Evolutionary conservation across 2,888 invertebrate species (phyloP).

Genomic region (Polymixis lichenea): DNA sequence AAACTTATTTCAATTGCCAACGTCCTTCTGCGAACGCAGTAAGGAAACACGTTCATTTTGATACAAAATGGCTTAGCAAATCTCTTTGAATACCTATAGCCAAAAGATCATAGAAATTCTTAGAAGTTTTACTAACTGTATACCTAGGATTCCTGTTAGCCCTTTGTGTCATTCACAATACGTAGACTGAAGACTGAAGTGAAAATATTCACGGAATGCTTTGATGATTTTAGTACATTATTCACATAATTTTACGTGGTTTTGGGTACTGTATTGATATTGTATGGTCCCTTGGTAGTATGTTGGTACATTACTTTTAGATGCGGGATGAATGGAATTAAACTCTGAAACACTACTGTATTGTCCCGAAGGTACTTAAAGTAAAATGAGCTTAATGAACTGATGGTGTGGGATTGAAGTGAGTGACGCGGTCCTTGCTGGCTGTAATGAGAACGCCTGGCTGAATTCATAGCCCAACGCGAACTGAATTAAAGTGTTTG

Average conservation of each 20-base stretch:
- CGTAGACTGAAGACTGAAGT: slow-evolving; percentile 34
- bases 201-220: slow-evolving; percentile 39
- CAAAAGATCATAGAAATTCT: slow-evolving; percentile 62
- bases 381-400: too few relatives aligned
- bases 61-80: slow-evolving; percentile 63
- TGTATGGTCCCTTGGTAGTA: too few relatives aligned
- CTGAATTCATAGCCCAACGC: too few relatives aligned
- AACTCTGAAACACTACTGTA: too few relatives aligned
- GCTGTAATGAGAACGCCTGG: too few relatives aligned
- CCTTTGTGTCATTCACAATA: slow-evolving; percentile 58
- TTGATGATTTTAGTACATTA: slow-evolving; percentile 33
- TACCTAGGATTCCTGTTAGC: slow-evolving; percentile 28
- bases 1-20: slow-evolving; percentile 50
- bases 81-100: slow-evolving; percentile 48
- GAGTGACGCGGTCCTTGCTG: too few relatives aligned
- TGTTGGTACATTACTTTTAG: too few relatives aligned
- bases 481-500: slow-evolving; percentile 1
- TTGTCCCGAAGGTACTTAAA: too few relatives aligned
- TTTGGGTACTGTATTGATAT: slow-evolving; percentile 21
- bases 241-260: background rate
- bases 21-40: slow-evolving; percentile 59
- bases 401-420: too few relatives aligned
- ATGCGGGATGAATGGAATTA: too few relatives aligned
- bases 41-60: slow-evolving; percentile 65
- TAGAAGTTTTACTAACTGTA: slow-evolving; percentile 49